These are phyloP conservation scores for Alfaro cultratus DNA, from an alignment of 2,797 vertebrate species.

Conservation along the genomic window DNA sequence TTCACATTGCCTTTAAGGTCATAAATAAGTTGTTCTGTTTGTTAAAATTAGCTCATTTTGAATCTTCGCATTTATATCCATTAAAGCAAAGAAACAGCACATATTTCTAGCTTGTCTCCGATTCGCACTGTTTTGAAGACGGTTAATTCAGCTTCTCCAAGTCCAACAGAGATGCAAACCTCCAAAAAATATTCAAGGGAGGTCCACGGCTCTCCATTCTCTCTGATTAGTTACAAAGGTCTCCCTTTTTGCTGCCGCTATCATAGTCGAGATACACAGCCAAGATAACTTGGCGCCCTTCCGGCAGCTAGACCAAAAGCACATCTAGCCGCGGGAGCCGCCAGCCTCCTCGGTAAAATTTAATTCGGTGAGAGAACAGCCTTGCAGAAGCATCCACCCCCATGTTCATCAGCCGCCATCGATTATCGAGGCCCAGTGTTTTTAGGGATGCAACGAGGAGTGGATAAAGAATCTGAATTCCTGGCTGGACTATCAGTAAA, in stretches of 20 bases:
- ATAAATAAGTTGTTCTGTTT: constrained; percentile 56
- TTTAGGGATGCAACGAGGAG: constrained; percentile 68
- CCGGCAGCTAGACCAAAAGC: constrained; percentile 17
- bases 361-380: constrained; percentile 45
- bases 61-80: constrained; percentile 48
- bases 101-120: constrained; percentile 47
- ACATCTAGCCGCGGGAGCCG: neutral
- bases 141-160: constrained; percentile 67
- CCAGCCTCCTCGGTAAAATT: constrained; percentile 39
- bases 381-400: constrained; percentile 24
- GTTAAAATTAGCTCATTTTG: constrained; percentile 43
- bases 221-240: constrained; percentile 77
- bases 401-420: constrained; percentile 46
- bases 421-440: constrained; percentile 71
- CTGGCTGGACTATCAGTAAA: constrained; percentile 83
- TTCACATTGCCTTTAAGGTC: constrained; percentile 6
- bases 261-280: constrained; percentile 57
- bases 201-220: constrained; percentile 64
- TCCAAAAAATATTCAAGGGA: constrained; percentile 43
- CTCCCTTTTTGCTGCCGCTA: constrained; percentile 51
- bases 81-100: constrained; percentile 48
- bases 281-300: constrained; percentile 68
- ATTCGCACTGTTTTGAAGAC: constrained; percentile 58
- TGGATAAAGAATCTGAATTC: constrained; percentile 81
- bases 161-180: constrained; percentile 52